Percentiles rank a stretch among this genome's conserved stretches.
Evolutionary conservation across 1,140 invertebrate species (phyloP).

Genomic region (Matsumurasca onukii): DNA sequence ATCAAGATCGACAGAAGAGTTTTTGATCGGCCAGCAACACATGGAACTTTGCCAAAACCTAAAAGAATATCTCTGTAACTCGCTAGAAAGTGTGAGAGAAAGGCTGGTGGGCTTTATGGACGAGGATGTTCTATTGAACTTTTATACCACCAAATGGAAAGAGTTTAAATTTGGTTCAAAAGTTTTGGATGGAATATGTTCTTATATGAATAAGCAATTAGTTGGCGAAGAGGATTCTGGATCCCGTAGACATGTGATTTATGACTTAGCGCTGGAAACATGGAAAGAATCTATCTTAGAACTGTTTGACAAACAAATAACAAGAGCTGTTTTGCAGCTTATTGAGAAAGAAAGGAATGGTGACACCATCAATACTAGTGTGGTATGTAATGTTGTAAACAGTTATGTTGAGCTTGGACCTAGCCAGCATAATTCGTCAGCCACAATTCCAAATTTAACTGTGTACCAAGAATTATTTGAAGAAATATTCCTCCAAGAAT

Average conservation of each 20-base stretch:
- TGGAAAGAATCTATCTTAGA: slow-evolving; percentile 96
- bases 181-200: slow-evolving; percentile 95
- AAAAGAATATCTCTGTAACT: slow-evolving; percentile 86
- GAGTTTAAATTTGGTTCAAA: slow-evolving; percentile 98
- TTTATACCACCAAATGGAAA: slow-evolving; percentile 98
- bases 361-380: slow-evolving; percentile 93
- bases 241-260: slow-evolving; percentile 97
- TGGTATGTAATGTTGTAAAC: slow-evolving; percentile 88
- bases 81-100: slow-evolving; percentile 78
- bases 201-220: slow-evolving; percentile 98
- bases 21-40: slow-evolving; percentile 94
- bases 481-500: slow-evolving; percentile 92
- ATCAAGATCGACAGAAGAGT: slow-evolving; percentile 66
- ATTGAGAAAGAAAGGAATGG: slow-evolving; percentile 96
- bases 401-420: slow-evolving; percentile 74
- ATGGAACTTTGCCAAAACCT: slow-evolving; percentile 94
- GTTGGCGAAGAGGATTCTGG: slow-evolving; percentile 97
- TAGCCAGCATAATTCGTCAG: slow-evolving; percentile 83
- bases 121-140: slow-evolving; percentile 90
- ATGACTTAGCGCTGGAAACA: slow-evolving; percentile 95
- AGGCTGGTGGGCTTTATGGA: slow-evolving; percentile 92
- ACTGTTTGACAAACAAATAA: slow-evolving; percentile 91
- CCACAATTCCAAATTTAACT: slow-evolving; percentile 78
- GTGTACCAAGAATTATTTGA: slow-evolving; percentile 98
- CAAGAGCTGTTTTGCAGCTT: slow-evolving; percentile 94